Base-by-base conservation (phyloP, 2,888 invertebrate species). In the Julus scandinavius region DNA sequence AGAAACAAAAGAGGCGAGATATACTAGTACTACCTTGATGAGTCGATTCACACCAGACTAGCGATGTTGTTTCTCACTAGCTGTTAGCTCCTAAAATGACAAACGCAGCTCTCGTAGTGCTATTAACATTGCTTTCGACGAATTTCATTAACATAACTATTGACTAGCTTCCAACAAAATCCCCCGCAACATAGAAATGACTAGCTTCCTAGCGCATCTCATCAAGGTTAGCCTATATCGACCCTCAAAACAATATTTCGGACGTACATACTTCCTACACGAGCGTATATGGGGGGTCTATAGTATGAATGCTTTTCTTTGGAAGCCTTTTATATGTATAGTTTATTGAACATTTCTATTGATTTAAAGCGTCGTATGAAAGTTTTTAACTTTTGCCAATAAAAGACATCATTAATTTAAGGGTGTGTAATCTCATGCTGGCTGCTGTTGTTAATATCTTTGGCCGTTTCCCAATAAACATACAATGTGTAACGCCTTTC, bases 211-310 rank as follows among this genome's bases (percentile, higher is more conserved):
- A 20, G n/a, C 20, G 20, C n/a, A n/a, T 63, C n/a, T 63, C 63
- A 63, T 63, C 63, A 63, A 63, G 63, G 63, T 63, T 63, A 63
- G 63, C 20, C n/a, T 63, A 63, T 29, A 29, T 63, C 63, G 63
- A 63, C 63, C n/a, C 20, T 63, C 63, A 63, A 63, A 63, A 63
- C n/a, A 63, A 63, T 63, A 63, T 63, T 63, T 20, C n/a, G 63
- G 63, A 63, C n/a, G 63, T 7, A 20, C 13, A 15, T 1, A 54
- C 54, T 13, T 45, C 54, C 54, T 5, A 29, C 29, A 29, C 29
- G 29, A 29, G 29, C 29, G 1, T 54, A 54, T 54, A n/a, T n/a
- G n/a, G 45, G 45, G 6, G 45, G 5, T 45, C 29, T 29, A 29
- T 45, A 45, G 45, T 29, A 3, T 54, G 15, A 15, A 4, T 13